Conservation (phyloP, 2,888 invertebrate genomes). For the Parasteatoda lunata region DNA sequence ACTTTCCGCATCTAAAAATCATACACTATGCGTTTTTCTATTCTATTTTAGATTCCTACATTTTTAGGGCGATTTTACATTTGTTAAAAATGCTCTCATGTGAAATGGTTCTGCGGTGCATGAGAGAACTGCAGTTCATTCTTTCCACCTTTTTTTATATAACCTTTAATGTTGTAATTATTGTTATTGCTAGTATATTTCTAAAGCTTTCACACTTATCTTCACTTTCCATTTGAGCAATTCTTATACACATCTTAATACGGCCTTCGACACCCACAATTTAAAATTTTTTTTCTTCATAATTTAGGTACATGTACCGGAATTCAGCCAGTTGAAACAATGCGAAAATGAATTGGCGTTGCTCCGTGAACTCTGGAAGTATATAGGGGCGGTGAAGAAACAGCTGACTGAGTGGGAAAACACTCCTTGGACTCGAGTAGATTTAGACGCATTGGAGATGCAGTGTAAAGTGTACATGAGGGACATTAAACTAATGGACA, state of each 20-base stretch:
- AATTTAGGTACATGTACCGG: slow-evolving; percentile 80
- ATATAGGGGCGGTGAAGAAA: slow-evolving; percentile 89
- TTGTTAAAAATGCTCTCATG: no score
- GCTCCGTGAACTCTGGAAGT: slow-evolving; percentile 95
- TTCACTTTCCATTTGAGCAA: background rate
- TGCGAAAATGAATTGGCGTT: slow-evolving; percentile 89
- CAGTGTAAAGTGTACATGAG: slow-evolving; percentile 98
- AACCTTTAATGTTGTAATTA: no score
- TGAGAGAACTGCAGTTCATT: no score
- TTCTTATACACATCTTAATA: no score
- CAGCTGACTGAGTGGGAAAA: slow-evolving; percentile 98
- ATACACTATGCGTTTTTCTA: no score
- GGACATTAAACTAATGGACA: slow-evolving; percentile 92
- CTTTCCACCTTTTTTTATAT: no score
- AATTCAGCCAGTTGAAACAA: slow-evolving; percentile 92
- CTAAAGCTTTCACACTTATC: background rate
- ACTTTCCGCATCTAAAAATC: no score
- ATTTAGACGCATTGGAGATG: slow-evolving; percentile 98
- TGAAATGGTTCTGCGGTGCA: no score
- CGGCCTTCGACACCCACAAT: no score
- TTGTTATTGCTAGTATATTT: background rate
- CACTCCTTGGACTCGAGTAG: slow-evolving; percentile 96
- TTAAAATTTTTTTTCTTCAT: background rate
- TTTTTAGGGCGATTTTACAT: no score
- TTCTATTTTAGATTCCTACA: no score